Base-by-base conservation (phyloP, 2,888 invertebrate species). In the Campoplex nolae region DNA sequence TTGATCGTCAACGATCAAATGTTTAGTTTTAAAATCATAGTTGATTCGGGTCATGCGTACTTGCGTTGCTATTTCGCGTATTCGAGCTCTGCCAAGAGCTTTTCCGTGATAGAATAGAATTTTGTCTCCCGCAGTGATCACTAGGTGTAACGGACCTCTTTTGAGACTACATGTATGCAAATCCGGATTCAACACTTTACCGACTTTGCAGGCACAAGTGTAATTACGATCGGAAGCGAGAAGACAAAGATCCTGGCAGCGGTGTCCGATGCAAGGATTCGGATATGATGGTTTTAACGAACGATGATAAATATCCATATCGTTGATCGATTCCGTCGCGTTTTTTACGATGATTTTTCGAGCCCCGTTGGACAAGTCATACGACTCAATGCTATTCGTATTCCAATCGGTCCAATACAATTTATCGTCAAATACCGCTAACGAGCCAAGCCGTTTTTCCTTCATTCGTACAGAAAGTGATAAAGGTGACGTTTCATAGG, bases 181-280 rank as follows among this genome's bases (percentile, higher is more conserved):
- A n/a, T 68, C 18, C 18, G 1, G 0, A n/a, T 2, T 35, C n/a
- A 68, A n/a, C n/a, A 7, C 9, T 18, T 42, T n/a, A 8, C 38
- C 38, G 18, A 38, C n/a, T n/a, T 38, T 68, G 42, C 67, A 68
- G 42, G 42, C 67, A n/a, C 67, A 68, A 38, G 67, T 38, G n/a
- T 38, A 42, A n/a, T 18, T 38, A n/a, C 16, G n/a, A n/a, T 42
- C 42, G 1, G 7, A 9, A 23, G 42, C 67, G 1, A 68, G 38
- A 8, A 68, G 67, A 35, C 67, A 68, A 35, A 68, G 42, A 9
- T 68, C 38, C 0, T 18, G 4, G 67, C 67, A 68, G 6, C 8
- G n/a, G 9, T 68, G 0, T 9, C 16, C 38, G 9, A 7, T 6
- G 42, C 67, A 68, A n/a, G 67, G 67, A 68, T 68, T 68, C 8